phyloP scores from a whole-genome alignment of 1,140 invertebrate species.

The Anoplolepis gracilipes region DNA sequence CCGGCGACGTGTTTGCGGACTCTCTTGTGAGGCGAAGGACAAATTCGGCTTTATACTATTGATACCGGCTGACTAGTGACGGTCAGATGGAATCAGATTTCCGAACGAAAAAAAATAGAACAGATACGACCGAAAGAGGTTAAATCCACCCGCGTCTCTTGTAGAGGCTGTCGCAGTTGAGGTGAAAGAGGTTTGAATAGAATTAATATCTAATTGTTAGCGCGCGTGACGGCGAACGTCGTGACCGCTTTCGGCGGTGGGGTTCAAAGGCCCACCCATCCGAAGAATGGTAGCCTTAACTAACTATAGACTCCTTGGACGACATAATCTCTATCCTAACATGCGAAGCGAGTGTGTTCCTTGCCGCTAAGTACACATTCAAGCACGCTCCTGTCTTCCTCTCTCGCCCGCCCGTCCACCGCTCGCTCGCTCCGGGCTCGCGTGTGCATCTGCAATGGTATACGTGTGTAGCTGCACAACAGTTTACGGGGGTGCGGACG shows the following conservation, averaged over 20 bases:
- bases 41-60: conserved; percentile 69
- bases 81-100: conserved; percentile 56
- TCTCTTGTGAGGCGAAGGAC: conserved; percentile 38
- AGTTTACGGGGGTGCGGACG: conserved; percentile 46
- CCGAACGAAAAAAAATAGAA: conserved; percentile 26
- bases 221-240: conserved; percentile 37
- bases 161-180: conserved; percentile 8
- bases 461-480: conserved; percentile 16
- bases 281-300: conserved; percentile 79
- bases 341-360: conserved; percentile 75
- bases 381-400: conserved; percentile 62
- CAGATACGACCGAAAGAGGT: conserved; percentile 63
- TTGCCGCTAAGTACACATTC: conserved; percentile 79
- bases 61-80: background rate
- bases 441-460: conserved; percentile 17
- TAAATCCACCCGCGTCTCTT: conserved; percentile 69
- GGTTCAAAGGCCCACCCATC: conserved; percentile 57
- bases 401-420: conserved; percentile 6
- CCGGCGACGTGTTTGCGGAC: conserved; percentile 55
- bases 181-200: conserved; percentile 68
- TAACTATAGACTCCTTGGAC: conserved; percentile 80
- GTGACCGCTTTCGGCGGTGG: conserved; percentile 62
- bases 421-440: background rate
- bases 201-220: conserved; percentile 80
- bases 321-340: conserved; percentile 80